Evolutionary conservation across 2,113 vertebrate genomes (phyloP), one percentile per base, ranked within the genome.

Genomic region (Brienomyrus brachyistius): DNA sequence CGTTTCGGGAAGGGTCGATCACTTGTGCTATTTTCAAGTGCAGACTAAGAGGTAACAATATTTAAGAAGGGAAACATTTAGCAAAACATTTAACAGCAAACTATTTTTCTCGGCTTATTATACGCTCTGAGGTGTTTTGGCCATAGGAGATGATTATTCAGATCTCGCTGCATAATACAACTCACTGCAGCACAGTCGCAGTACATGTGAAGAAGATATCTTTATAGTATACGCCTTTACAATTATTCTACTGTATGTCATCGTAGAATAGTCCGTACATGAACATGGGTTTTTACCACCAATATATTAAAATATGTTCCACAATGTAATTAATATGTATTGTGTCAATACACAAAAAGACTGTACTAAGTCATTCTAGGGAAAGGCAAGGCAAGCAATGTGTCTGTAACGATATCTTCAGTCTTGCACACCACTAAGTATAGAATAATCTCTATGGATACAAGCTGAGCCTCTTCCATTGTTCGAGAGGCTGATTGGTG

Each of bases 371-470:
- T 66, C n/a, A 66, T 27, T n/a, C 59, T n/a, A 66, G 59, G 3
- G 59, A 66, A 66, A n/a, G 56, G 23, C 40, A 17, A 83, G 23
- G 31, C 47, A 9, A 23, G 19, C 45, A 6, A 27, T 50, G 21
- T n/a, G 10, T 51, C 23, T 51, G 45, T n/a, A 85, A 51, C 23
- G 11, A 86, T 21, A 10, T 86, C 83, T 50, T 15, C 83, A n/a
- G 62, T 27, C 62, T 9, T 88, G 27, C 54, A 82, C 52, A 89
- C 70, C 88, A 92, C 88, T 74, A 91, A 90, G 88, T 74, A 88
- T 89, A 92, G 88, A 89, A 51, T 56, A 9, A 88, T 86, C 89
- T 89, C 92, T 91, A 90, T 90, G 90, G 92, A 91, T 86, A 92
- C 90, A 89, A 88, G 90, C 85, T 92, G 89, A 91, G 87, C 85